Base-by-base conservation (phyloP, 1,140 invertebrate genomes). In the Potamilus streckersoni region DNA sequence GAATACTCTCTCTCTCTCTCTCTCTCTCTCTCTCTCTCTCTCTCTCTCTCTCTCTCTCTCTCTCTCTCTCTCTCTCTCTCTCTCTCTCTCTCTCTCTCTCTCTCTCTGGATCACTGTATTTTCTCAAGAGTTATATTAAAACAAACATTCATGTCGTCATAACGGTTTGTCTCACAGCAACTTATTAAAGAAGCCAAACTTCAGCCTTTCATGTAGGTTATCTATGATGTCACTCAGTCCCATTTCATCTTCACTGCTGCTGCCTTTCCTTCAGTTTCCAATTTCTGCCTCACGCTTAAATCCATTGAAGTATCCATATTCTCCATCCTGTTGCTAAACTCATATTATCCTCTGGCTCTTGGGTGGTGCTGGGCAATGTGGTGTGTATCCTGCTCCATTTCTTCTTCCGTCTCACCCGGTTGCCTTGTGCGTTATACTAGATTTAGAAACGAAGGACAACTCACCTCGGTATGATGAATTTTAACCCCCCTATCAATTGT, bases 371-470 rank as follows among this genome's bases (percentile, higher is more conserved):
- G 69, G 69, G 60, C 55, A 70, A 56, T 20, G 69, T 70, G 69
- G 70, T 8, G 70, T 63, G 60, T 72, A 72, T 49, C 70, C 59
- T 62, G 70, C 60, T 72, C 38, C 70, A 20, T 27, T 62, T 49
- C 59, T n/a, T 62, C 70, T 31, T 72, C 70, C 70, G 70, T 72
- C 70, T 72, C 70, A 72, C 64, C 60, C 38, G 60, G 60, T 72
- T 63, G 61, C 23, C 60, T 62, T 62, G 27, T 72, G 70, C 70
- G 62, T 72, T 72, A 62, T 64, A 38, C 59, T 31, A 72, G 8
- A 14, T 20, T 72, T 56, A 63, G 59, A 72, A 72, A 49, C n/a
- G 70, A 62, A 3, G 59, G 70, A 63, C 70, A 63, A 60, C 60
- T 59, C 8, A 61, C 62, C 57, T 71, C 61, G 60, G 8, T 62